phyloP scores from a whole-genome alignment of 2,888 invertebrate species.

The Selenia dentaria region DNA sequence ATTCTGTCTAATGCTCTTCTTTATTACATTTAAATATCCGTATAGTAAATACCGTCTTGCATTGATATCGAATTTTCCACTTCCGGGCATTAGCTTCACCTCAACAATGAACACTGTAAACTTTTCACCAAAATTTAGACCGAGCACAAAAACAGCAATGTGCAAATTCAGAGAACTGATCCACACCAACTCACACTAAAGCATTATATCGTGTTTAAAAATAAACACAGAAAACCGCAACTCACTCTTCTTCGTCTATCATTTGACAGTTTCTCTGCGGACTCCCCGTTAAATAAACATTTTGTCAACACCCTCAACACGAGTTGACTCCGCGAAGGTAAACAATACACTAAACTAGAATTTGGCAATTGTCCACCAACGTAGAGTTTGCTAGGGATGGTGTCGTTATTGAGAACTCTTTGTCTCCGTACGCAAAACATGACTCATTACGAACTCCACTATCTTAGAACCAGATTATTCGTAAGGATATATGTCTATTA shows the following conservation, averaged over 20 bases:
- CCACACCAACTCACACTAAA: background rate
- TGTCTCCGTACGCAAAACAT: constrained; percentile 16
- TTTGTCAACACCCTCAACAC: constrained; percentile 14
- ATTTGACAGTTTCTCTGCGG: constrained; percentile 14
- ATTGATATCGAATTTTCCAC: constrained; percentile 18
- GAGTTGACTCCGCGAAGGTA: constrained; percentile 41
- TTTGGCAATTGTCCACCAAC: constrained; percentile 61
- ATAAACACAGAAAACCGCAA: constrained; percentile 18
- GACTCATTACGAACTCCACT: background rate
- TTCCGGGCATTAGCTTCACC: background rate
- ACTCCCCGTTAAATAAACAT: constrained; percentile 4
- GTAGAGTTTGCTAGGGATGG: constrained; percentile 8
- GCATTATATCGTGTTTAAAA: constrained; percentile 2
- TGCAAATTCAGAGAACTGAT: background rate
- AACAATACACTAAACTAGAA: constrained; percentile 55
- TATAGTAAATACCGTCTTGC: constrained; percentile 11
- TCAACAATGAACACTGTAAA: background rate
- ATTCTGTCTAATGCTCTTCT: no score
- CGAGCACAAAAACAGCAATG: background rate
- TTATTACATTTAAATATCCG: no score
- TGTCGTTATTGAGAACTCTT: constrained; percentile 27
- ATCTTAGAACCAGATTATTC: no score
- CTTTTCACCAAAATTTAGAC: background rate
- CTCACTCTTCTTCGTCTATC: constrained; percentile 31
- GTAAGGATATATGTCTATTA: no score